Conservation (phyloP, 2,113 vertebrate genomes). For the Ptilorrhoa leucosticta region DNA sequence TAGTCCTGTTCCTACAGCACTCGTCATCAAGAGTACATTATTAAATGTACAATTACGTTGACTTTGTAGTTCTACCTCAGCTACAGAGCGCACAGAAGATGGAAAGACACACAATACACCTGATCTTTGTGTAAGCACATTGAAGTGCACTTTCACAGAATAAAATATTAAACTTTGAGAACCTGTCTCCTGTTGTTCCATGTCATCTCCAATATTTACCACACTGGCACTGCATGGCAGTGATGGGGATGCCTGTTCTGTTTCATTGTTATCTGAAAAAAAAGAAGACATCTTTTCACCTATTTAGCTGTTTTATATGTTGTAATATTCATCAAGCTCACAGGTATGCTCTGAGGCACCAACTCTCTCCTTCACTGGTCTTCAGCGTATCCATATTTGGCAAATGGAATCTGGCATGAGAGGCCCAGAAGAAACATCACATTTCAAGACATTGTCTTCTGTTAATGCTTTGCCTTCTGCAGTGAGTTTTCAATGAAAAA, state of each 20-base stretch:
- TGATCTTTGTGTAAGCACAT: neutral
- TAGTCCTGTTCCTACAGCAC: neutral
- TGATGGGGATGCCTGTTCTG: constrained; percentile 46
- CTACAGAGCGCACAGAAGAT: neutral
- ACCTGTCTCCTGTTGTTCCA: constrained; percentile 43
- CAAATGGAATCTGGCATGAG: neutral
- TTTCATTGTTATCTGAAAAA: constrained; percentile 68
- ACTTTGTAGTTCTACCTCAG: neutral
- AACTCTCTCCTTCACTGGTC: neutral
- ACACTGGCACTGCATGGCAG: constrained; percentile 10
- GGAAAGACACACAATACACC: neutral
- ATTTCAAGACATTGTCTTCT: neutral
- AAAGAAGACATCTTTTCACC: neutral
- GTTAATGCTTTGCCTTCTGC: neutral
- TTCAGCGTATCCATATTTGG: neutral
- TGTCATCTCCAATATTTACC: constrained; percentile 60
- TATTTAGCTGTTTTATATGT: neutral
- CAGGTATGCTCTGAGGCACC: neutral
- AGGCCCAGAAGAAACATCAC: neutral
- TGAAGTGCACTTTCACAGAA: neutral
- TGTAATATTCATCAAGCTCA: neutral
- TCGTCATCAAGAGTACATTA: neutral
- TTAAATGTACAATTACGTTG: neutral
- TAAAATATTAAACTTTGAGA: neutral
- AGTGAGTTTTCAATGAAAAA: neutral